These are phyloP conservation scores for Eupithecia abbreviata DNA, from an alignment of 2,888 invertebrate genomes.

Conservation along the genomic window DNA sequence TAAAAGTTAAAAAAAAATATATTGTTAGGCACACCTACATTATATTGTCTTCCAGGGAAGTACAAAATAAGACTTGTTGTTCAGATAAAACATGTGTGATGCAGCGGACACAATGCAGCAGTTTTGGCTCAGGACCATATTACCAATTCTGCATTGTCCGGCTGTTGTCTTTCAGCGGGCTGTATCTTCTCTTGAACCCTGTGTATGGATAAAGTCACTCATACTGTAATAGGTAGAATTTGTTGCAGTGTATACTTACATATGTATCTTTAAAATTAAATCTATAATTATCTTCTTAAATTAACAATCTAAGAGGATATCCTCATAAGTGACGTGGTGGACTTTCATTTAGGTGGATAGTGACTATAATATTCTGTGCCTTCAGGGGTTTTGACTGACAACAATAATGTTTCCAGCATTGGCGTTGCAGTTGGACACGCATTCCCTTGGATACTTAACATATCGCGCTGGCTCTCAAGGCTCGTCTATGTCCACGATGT, in stretches of 20 bases:
- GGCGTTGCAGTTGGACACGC: conserved; percentile 93
- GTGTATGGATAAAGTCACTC: neutral
- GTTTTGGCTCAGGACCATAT: neutral
- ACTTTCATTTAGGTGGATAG: neutral
- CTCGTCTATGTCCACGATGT: conserved; percentile 91
- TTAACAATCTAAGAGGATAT: neutral
- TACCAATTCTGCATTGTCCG: neutral
- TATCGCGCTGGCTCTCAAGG: conserved; percentile 87
- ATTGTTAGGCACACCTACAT: no score
- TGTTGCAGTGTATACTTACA: neutral
- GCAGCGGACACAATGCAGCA: neutral
- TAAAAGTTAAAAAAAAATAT: no score
- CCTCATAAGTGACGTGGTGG: neutral
- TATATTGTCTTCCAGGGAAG: neutral
- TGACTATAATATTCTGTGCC: neutral
- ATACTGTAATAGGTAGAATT: neutral
- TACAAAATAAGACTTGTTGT: neutral
- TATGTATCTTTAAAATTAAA: no score
- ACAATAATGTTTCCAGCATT: conserved; percentile 80
- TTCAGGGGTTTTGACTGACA: neutral
- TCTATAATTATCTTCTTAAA: neutral
- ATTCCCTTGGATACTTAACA: conserved; percentile 94
- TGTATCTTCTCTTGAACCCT: no score
- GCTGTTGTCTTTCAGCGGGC: no score
- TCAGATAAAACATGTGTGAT: no score